Evolutionary conservation across 2,888 invertebrate species (phyloP), one percentile per base, ranked within the genome.

Genomic region (Exocentrus adspersus): DNA sequence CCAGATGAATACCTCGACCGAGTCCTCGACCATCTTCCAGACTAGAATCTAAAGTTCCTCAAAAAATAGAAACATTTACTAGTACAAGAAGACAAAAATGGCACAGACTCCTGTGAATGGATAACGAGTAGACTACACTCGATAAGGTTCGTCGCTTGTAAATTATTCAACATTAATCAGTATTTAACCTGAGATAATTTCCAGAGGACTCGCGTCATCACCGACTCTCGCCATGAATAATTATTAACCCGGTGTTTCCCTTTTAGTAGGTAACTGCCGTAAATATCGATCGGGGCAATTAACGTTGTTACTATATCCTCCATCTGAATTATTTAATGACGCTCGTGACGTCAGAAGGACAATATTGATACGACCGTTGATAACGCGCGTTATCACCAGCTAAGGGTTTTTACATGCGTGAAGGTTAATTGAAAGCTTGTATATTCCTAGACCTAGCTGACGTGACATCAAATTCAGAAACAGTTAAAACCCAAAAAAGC

Each of bases 281-380:
- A 17, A 41, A 42, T 54, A 54, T 54, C 54, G 54, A 54, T 43
- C 16, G 10, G 24, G 28, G 5, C 16, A 20, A 43, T 21, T 16
- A 54, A 17, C 20, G 9, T n/a, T 37, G 21, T 14, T 46, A 24
- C n/a, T 21, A 52, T 52, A 37, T 52, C 52, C 20, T 20, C 28
- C 43, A 54, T 54, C 43, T 54, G 10, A 54, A 54, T 54, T 54
- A 54, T 54, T 54, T 43, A 54, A 24, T 24, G 54, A 54, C 28
- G 54, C 28, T 42, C 16, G 54, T 54, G 54, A 54, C 54, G 54
- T 43, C 43, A 28, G 14, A 43, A 17, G 43, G 20, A 7, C n/a
- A 43, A 43, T 43, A 42, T 21, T 28, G 43, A 54, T 54, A 54
- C 5, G 41, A 10, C 50, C 7, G 12, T 20, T 37, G n/a, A n/a